Conservation (phyloP, 1,140 invertebrate genomes). For the Micrasema minimum region DNA sequence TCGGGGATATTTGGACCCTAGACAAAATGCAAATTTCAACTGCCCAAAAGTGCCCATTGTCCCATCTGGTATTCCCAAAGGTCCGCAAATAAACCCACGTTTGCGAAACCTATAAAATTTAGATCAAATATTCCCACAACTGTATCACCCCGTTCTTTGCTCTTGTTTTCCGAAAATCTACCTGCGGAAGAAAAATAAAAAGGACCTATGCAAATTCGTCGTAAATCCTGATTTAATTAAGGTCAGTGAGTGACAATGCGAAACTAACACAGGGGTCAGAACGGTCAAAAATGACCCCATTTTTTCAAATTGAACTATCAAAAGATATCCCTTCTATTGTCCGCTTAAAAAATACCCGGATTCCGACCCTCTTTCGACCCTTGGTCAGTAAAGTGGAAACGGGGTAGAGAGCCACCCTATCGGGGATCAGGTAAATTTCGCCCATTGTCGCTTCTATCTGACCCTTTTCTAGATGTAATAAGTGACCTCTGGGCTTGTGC, state of each 20-base stretch:
- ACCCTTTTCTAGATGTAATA: slow-evolving; percentile 10
- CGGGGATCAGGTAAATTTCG: slow-evolving; percentile 16
- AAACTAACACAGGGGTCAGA: slow-evolving; percentile 28
- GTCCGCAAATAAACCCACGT: slow-evolving; percentile 16
- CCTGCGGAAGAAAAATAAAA: slow-evolving; percentile 21
- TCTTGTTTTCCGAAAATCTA: slow-evolving; percentile 28
- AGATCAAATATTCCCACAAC: slow-evolving; percentile 35
- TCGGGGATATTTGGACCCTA: slow-evolving; percentile 11
- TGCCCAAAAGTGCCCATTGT: slow-evolving; percentile 39
- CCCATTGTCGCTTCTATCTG: slow-evolving; percentile 22
- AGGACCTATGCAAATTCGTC: slow-evolving; percentile 25
- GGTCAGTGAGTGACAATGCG: slow-evolving; percentile 33
- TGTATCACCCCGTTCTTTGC: slow-evolving; percentile 15
- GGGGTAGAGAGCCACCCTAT: slow-evolving; percentile 10
- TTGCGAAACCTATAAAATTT: slow-evolving; percentile 30
- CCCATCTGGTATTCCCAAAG: slow-evolving; percentile 10
- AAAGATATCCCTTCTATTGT: slow-evolving; percentile 40
- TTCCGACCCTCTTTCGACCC: slow-evolving; percentile 38
- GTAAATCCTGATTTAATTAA: slow-evolving; percentile 41
- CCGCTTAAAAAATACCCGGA: neutral
- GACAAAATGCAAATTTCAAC: slow-evolving; percentile 41
- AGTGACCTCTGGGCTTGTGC: slow-evolving; percentile 37
- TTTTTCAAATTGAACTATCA: slow-evolving; percentile 36
- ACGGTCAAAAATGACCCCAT: slow-evolving; percentile 42
- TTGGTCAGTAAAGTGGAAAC: slow-evolving; percentile 45